Percentiles rank a stretch among this genome's conserved stretches.
These are phyloP conservation scores for Sesia apiformis DNA, from an alignment of 2,888 invertebrate genomes.

Conservation along the genomic window DNA sequence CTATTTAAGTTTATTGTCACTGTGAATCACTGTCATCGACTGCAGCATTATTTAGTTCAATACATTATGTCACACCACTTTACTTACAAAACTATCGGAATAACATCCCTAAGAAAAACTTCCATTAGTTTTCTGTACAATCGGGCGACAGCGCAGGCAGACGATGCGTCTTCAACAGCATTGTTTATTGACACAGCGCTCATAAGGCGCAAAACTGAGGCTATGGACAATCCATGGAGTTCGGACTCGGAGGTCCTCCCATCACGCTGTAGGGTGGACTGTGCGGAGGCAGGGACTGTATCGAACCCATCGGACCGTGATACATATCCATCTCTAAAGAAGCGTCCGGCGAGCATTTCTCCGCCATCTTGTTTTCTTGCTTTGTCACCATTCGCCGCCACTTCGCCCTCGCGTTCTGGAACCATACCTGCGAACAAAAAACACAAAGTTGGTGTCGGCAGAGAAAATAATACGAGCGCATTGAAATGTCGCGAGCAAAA, in stretches of 20 bases:
- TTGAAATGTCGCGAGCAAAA: constrained; percentile 33
- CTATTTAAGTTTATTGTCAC: no score
- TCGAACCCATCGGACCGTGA: constrained; percentile 78
- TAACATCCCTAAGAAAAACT: background rate
- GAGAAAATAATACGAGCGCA: constrained; percentile 24
- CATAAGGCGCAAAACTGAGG: constrained; percentile 58
- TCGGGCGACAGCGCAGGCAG: background rate
- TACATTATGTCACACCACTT: background rate
- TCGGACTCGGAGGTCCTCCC: constrained; percentile 79
- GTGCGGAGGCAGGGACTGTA: constrained; percentile 79
- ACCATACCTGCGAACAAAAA: constrained; percentile 88
- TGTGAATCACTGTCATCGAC: no score
- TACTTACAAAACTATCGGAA: background rate
- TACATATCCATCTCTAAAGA: constrained; percentile 79
- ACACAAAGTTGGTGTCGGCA: constrained; percentile 26
- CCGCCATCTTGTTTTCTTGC: constrained; percentile 83
- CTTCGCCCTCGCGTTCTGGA: constrained; percentile 95
- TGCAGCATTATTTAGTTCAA: background rate
- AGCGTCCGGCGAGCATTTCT: constrained; percentile 80
- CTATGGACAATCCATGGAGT: constrained; percentile 84
- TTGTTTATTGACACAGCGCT: constrained; percentile 37
- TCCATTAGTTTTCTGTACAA: background rate
- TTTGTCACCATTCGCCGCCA: constrained; percentile 92
- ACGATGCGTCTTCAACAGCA: background rate
- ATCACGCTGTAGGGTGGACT: constrained; percentile 82